Conservation (phyloP, 2,888 invertebrate genomes). For the Micoletzkya japonica region DNA sequence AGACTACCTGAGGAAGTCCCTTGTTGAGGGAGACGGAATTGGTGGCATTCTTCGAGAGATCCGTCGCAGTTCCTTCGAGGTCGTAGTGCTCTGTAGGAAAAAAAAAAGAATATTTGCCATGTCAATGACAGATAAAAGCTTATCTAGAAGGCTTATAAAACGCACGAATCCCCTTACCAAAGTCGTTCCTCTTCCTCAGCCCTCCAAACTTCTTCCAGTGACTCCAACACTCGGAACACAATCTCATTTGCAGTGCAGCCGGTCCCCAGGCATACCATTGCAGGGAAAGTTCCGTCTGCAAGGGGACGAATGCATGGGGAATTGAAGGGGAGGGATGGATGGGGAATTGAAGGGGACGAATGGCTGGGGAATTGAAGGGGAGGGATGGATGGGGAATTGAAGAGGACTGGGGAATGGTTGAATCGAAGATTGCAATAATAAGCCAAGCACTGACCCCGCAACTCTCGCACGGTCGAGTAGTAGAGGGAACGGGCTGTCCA, state of each 20-base stretch:
- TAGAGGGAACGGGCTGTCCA: constrained; percentile 34
- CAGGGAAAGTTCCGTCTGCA: constrained; percentile 69
- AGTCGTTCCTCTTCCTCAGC: constrained; percentile 72
- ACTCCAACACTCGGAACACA: constrained; percentile 91
- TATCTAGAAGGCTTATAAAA: neutral
- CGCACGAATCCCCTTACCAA: constrained; percentile 29
- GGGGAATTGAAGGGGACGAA: neutral
- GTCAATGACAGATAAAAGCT: neutral
- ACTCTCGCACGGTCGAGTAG: constrained; percentile 81
- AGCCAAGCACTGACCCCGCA: constrained; percentile 67
- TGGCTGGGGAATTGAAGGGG: neutral
- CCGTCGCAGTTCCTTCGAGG: constrained; percentile 36
- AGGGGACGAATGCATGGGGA: neutral
- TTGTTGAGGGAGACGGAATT: constrained; percentile 15
- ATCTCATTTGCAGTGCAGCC: constrained; percentile 84
- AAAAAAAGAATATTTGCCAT: neutral
- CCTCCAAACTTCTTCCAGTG: constrained; percentile 99
- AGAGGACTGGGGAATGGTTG: neutral
- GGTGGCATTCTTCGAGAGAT: constrained; percentile 27
- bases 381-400: neutral
- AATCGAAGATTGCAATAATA: neutral
- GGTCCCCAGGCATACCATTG: constrained; percentile 98
- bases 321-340: neutral
- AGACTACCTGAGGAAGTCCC: neutral
- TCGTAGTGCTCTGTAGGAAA: constrained; percentile 38